phyloP scores from a whole-genome alignment of 2,113 vertebrate genomes.

The Pantherophis guttatus region DNA sequence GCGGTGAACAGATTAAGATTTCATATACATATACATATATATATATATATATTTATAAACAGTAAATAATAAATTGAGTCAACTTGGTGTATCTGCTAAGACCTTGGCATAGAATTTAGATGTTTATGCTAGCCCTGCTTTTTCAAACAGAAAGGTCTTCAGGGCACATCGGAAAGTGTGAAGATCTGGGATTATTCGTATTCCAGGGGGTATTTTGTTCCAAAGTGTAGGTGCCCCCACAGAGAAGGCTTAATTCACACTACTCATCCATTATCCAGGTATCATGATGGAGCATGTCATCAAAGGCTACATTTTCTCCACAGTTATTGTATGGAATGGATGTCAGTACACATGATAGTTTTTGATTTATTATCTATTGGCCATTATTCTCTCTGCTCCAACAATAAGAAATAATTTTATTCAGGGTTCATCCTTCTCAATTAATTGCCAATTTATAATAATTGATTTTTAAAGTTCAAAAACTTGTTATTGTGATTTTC shows the following conservation, averaged over 20 bases:
- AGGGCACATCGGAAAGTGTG: no score
- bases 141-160: no score
- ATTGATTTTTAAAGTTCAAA: background rate
- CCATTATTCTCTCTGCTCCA: background rate
- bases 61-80: no score
- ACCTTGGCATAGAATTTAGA: no score
- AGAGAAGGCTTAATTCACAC: background rate
- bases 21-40: no score
- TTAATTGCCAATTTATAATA: background rate
- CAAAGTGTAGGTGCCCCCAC: no score
- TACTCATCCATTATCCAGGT: background rate
- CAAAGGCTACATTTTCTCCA: background rate
- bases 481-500: background rate
- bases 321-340: background rate
- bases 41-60: no score
- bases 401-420: background rate
- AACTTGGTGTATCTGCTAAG: no score
- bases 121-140: no score
- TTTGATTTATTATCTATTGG: background rate
- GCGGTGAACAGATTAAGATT: no score
- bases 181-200: no score
- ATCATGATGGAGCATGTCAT: background rate
- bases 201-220: no score
- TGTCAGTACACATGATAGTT: background rate
- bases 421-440: background rate